Evolutionary conservation across 2,113 vertebrate genomes (phyloP), one percentile per base, ranked within the genome.

Genomic region (Pteronura brasiliensis): DNA sequence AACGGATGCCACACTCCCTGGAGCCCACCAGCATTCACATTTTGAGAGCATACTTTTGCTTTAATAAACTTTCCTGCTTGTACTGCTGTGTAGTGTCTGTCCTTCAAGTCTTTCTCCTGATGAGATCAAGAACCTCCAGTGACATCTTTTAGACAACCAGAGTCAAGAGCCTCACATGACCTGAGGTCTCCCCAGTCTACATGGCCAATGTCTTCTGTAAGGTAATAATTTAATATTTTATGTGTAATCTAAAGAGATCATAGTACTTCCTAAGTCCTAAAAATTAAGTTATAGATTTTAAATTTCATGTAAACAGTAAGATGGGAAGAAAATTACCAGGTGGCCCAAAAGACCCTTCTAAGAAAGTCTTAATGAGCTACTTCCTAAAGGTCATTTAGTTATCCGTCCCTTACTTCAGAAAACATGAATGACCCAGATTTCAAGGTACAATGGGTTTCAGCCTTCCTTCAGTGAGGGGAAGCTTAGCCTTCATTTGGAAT

Each of bases 361-460:
- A 18, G 10, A 15, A 15, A 55, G 36, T 59, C 82, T 82, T 36
- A 44, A 61, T 69, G 76, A 83, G 4, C 44, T n/a, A 85, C 6
- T 69, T 88, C 94, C 83, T 71, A 31, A 77, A 79, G 81, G 85
- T 39, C 61, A 69, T 82, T 84, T 93, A 63, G 47, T 90, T 87
- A 79, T 69, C 52, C 86, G 74, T 42, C 88, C 39, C 36, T 88
- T 59, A 79, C 36, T 91, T 87, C 39, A 76, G 84, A 77, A 88
- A 95, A 89, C 83, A 82, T 27, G 25, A 67, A 49, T 81, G 83
- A 91, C 84, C 91, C 83, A 92, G 83, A 96, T 85, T 89, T 88
- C 83, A 89, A 61, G 52, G 88, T 83, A 83, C 69, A 87, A 34
- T 34, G 23, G 25, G 63, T 85, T 95, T 92, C 39, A 17, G 72